Conservation (phyloP, 2,888 invertebrate species). For the Drosophila infuscata region DNA sequence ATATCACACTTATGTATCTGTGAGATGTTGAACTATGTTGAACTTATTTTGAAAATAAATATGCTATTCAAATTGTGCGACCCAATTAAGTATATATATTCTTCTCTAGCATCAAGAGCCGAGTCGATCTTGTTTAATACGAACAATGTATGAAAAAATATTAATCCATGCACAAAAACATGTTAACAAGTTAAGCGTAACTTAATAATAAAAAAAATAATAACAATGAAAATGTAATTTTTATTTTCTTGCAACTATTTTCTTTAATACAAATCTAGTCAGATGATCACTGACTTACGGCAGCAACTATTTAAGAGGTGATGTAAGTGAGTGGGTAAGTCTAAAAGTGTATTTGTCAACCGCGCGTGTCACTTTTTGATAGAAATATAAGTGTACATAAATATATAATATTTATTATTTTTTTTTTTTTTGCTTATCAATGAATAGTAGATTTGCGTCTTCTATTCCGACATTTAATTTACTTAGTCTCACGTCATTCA, state of each 20-base stretch:
- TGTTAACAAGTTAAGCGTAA: neutral
- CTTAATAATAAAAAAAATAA: neutral
- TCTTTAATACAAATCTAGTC: neutral
- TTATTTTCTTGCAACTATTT: neutral
- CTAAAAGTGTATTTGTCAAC: slow-evolving; percentile 9
- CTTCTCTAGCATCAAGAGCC: neutral
- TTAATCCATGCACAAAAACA: neutral
- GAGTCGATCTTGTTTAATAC: neutral
- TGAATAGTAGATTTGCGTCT: slow-evolving; percentile 27
- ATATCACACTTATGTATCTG: neutral
- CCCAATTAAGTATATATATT: neutral
- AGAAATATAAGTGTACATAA: neutral
- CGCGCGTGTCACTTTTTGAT: slow-evolving; percentile 6
- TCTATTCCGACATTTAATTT: slow-evolving; percentile 19
- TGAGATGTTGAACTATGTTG: slow-evolving; percentile 3
- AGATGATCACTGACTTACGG: neutral
- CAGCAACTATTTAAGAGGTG: neutral
- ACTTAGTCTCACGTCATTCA: slow-evolving; percentile 21
- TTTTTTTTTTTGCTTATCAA: slow-evolving; percentile 50
- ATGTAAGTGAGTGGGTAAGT: neutral
- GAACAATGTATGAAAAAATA: neutral
- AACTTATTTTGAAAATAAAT: neutral
- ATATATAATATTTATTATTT: neutral
- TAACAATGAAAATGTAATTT: neutral
- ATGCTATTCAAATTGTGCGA: neutral